Conservation (phyloP, 2,113 vertebrate species). For the Callipepla squamata region DNA sequence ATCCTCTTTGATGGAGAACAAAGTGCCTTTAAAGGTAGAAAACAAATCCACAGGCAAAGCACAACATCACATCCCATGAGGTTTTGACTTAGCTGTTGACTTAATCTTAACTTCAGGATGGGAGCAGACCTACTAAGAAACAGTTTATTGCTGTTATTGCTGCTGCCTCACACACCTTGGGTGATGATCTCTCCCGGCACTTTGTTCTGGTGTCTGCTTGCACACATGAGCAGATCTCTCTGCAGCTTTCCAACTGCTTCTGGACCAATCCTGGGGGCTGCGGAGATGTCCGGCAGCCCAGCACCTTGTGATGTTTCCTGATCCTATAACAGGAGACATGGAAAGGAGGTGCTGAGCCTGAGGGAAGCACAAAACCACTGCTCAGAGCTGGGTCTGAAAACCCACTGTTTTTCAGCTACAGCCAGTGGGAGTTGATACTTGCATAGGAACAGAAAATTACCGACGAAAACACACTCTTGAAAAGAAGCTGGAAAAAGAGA, state of each 20-base stretch:
- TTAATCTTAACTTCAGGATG: not conserved
- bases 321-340: not conserved
- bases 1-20: not conserved
- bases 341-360: not conserved
- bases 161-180: not conserved
- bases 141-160: not conserved
- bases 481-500: not conserved
- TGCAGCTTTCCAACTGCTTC: not conserved
- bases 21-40: not conserved
- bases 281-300: not conserved
- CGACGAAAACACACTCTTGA: not conserved
- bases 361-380: not conserved
- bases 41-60: not conserved
- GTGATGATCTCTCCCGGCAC: not conserved
- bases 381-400: not conserved
- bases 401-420: not conserved
- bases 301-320: not conserved
- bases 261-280: not conserved
- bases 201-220: not conserved
- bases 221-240: rapidly evolving
- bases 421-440: not conserved
- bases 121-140: not conserved
- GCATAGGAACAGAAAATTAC: not conserved
- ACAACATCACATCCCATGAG: not conserved
- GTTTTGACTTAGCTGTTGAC: not conserved